Evolutionary conservation across 2,797 vertebrate species (phyloP).

Genomic region (Alosa sapidissima): DNA sequence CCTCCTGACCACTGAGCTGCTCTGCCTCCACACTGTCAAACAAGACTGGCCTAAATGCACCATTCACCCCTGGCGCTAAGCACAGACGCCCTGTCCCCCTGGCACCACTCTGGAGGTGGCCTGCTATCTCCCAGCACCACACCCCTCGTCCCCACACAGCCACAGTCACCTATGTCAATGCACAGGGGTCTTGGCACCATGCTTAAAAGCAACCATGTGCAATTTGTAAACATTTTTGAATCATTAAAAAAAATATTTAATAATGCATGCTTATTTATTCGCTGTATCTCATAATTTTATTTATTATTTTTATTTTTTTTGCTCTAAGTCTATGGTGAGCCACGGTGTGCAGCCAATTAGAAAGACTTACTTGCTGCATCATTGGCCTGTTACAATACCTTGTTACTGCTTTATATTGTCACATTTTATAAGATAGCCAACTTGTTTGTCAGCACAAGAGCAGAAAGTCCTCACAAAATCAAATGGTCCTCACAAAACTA

Average conservation of each 20-base stretch:
- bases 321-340: not conserved
- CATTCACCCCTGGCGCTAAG: constrained; percentile 24
- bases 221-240: not conserved
- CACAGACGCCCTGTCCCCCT: not conserved
- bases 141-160: not conserved
- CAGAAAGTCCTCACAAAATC: constrained; percentile 15
- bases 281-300: constrained; percentile 1
- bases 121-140: not conserved
- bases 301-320: not conserved
- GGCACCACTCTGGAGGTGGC: not conserved
- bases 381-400: not conserved
- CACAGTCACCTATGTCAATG: too few species aligned
- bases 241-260: too few species aligned
- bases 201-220: not conserved
- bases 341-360: not conserved
- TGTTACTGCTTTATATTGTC: not conserved
- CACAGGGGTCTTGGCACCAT: not conserved
- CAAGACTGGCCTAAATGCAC: constrained; percentile 34
- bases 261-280: not conserved
- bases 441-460: not conserved
- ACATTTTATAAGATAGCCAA: not conserved
- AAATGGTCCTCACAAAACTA: not conserved
- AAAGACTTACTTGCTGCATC: constrained; percentile 2
- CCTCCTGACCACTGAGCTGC: constrained; percentile 62
- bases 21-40: constrained; percentile 51